A percentile compares a stretch with the other conserved stretches of the same genome.
Evolutionary conservation across 2,888 invertebrate genomes (phyloP).

Genomic region (Spisula solida): DNA sequence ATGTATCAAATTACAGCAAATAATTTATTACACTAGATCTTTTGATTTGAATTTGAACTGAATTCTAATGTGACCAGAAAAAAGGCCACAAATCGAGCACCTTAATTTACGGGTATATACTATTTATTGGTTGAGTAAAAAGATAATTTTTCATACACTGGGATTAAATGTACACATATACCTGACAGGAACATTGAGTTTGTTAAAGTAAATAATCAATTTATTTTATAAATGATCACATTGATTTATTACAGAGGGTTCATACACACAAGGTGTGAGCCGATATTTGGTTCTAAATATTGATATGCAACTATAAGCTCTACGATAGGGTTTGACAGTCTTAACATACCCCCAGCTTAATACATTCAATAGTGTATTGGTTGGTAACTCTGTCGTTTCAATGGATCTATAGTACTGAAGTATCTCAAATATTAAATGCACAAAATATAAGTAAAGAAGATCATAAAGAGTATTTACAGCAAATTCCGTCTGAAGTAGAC

Average conservation of each 20-base stretch:
- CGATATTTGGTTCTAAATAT: not conserved
- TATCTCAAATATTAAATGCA: no score
- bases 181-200: not conserved
- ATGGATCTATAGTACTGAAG: no score
- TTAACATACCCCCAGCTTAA: no score
- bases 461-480: no score
- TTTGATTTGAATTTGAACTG: not conserved
- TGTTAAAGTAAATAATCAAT: not conserved
- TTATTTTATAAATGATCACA: conserved; percentile 1
- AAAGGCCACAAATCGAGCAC: not conserved
- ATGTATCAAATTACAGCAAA: conserved; percentile 38
- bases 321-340: no score
- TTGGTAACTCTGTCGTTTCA: no score
- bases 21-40: conserved; percentile 29
- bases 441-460: no score
- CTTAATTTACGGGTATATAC: not conserved
- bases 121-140: not conserved
- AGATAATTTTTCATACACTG: not conserved
- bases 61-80: not conserved
- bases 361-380: no score
- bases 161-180: not conserved
- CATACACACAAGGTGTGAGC: not conserved
- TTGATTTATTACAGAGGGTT: not conserved
- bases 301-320: no score
- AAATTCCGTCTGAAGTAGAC: no score